Percentiles rank a stretch among this genome's conserved stretches.
phyloP scores from a whole-genome alignment of 2,888 invertebrate genomes.

The Drosophila limbata region DNA sequence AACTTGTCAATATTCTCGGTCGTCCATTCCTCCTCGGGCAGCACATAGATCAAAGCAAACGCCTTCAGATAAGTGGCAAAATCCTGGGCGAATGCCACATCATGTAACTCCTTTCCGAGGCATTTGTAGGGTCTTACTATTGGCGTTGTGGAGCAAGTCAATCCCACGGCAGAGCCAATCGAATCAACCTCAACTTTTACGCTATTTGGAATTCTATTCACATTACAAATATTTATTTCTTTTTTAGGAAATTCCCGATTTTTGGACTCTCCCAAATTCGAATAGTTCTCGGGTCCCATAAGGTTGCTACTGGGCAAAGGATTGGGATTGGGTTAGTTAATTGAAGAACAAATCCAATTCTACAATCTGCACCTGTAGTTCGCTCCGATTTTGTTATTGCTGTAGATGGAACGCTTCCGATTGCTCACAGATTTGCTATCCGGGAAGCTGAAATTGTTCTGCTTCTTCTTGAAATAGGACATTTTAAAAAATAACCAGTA shows the following conservation, averaged over 20 bases:
- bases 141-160: slow-evolving; percentile 29
- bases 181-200: slow-evolving; percentile 33
- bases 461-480: neutral
- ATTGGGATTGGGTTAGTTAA: neutral
- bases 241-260: neutral
- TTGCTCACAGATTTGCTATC: neutral
- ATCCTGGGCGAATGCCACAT: slow-evolving; percentile 50
- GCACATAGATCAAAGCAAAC: slow-evolving; percentile 80
- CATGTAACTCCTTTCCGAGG: slow-evolving; percentile 21
- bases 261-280: neutral
- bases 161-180: slow-evolving; percentile 33
- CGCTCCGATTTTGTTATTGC: neutral
- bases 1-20: slow-evolving; percentile 72
- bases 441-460: neutral
- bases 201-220: neutral
- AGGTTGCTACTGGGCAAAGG: slow-evolving; percentile 9
- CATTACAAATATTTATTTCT: neutral
- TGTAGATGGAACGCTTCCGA: slow-evolving; percentile 13
- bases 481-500: slow-evolving; percentile 10
- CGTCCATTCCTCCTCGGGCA: slow-evolving; percentile 81
- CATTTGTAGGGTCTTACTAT: slow-evolving; percentile 9
- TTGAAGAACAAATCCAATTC: neutral
- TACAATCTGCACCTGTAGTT: slow-evolving; percentile 12
- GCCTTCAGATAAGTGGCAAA: slow-evolving; percentile 78
- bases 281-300: neutral